These are phyloP conservation scores for Drosophila phalerata DNA, from an alignment of 2,888 invertebrate species.

Conservation along the genomic window DNA sequence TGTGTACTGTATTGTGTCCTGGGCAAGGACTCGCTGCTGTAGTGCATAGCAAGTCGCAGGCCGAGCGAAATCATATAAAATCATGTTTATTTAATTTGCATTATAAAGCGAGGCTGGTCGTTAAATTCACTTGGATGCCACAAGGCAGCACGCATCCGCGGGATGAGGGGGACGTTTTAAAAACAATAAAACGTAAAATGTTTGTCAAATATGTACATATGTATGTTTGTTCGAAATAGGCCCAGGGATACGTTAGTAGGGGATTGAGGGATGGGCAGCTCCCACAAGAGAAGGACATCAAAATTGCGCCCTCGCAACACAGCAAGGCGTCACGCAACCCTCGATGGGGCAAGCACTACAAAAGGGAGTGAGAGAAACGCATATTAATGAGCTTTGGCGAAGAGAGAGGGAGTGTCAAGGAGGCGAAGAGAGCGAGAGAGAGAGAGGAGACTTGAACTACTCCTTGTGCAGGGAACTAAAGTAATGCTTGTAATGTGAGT, in stretches of 20 bases:
- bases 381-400: conserved; percentile 49
- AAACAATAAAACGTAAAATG: conserved; percentile 81
- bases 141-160: background rate
- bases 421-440: background rate
- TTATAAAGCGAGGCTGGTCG: conserved; percentile 68
- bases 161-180: conserved; percentile 59
- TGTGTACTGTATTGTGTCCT: background rate
- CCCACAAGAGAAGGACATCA: conserved; percentile 26
- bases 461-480: conserved; percentile 13
- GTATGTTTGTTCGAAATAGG: conserved; percentile 37
- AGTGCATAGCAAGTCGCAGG: conserved; percentile 24
- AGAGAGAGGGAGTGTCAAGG: background rate
- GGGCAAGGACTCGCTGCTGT: conserved; percentile 4
- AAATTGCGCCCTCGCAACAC: conserved; percentile 30
- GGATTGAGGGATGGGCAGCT: conserved; percentile 31
- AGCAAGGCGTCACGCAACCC: conserved; percentile 50
- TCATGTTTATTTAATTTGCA: conserved; percentile 83
- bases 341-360: conserved; percentile 22
- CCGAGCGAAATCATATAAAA: conserved; percentile 72
- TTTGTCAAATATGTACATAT: conserved; percentile 72
- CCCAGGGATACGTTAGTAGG: conserved; percentile 15
- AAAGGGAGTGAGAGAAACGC: conserved; percentile 25
- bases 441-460: conserved; percentile 5
- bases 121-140: conserved; percentile 67
- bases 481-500: conserved; percentile 45